Conservation (phyloP, 2,888 invertebrate genomes). For the Cataglyphis altisquamis region DNA sequence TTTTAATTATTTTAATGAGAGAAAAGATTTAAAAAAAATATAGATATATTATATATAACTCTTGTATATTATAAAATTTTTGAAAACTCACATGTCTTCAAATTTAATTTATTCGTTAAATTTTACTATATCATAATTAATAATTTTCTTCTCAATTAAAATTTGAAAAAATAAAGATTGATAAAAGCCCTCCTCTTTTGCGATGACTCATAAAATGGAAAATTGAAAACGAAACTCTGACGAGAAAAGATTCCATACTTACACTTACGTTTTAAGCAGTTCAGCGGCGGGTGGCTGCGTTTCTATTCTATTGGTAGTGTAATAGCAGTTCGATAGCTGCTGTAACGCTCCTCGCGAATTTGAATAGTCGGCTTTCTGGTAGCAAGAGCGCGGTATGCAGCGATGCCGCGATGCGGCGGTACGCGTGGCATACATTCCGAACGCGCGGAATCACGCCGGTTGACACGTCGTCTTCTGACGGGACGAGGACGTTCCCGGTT, state of each 20-base stretch:
- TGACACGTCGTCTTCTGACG: constrained; percentile 83
- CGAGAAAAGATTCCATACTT: constrained; percentile 39
- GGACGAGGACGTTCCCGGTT: constrained; percentile 77
- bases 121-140: neutral
- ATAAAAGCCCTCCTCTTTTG: neutral
- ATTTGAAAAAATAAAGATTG: neutral
- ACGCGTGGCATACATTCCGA: constrained; percentile 83
- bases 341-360: constrained; percentile 73
- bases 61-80: neutral
- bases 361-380: constrained; percentile 75
- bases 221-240: constrained; percentile 22
- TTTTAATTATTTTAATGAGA: neutral
- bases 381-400: constrained; percentile 19
- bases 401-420: constrained; percentile 34
- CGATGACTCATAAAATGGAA: constrained; percentile 6
- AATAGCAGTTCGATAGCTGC: constrained; percentile 80
- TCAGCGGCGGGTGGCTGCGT: constrained; percentile 61
- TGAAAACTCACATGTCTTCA: neutral
- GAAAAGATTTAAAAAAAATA: neutral
- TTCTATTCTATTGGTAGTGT: constrained; percentile 71
- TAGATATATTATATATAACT: neutral
- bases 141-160: neutral
- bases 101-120: neutral
- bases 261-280: constrained; percentile 61
- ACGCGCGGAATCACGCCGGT: constrained; percentile 76